Evolutionary conservation across 2,888 invertebrate species (phyloP).

Genomic region (Cylindroiulus punctatus): DNA sequence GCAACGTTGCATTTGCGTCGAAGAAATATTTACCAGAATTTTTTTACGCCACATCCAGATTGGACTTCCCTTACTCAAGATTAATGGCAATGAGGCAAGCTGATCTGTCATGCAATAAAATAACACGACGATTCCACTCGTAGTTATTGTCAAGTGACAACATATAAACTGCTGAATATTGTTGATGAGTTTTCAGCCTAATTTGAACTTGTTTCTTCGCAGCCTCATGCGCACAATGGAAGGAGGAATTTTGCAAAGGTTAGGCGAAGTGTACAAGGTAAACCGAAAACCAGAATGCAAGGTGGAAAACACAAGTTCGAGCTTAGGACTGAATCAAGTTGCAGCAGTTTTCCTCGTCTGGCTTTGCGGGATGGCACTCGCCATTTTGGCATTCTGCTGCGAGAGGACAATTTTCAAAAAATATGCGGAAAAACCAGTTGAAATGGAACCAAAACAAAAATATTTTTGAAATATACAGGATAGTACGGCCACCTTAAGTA

Average conservation of each 20-base stretch:
- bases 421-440: not conserved
- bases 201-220: not conserved
- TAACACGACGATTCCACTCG: too few species aligned
- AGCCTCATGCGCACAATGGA: constrained; percentile 25
- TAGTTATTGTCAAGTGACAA: too few species aligned
- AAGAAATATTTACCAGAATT: not conserved
- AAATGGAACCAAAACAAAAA: not conserved
- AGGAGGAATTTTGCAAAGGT: constrained; percentile 24
- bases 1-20: not conserved
- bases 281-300: constrained; percentile 1
- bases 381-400: not conserved
- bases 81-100: not conserved
- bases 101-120: not conserved
- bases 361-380: not conserved
- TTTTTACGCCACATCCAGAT: not conserved
- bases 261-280: not conserved
- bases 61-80: not conserved
- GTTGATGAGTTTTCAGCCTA: not conserved
- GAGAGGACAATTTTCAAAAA: constrained; percentile 10
- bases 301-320: not conserved
- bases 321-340: constrained; percentile 9
- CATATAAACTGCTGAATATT: too few species aligned
- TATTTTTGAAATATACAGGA: too few species aligned
- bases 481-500: too few species aligned
- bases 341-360: constrained; percentile 24